Percentiles rank a stretch among this genome's conserved stretches.
Evolutionary conservation across 2,113 vertebrate genomes (phyloP).

Genomic region (Chaenogobius annularis): DNA sequence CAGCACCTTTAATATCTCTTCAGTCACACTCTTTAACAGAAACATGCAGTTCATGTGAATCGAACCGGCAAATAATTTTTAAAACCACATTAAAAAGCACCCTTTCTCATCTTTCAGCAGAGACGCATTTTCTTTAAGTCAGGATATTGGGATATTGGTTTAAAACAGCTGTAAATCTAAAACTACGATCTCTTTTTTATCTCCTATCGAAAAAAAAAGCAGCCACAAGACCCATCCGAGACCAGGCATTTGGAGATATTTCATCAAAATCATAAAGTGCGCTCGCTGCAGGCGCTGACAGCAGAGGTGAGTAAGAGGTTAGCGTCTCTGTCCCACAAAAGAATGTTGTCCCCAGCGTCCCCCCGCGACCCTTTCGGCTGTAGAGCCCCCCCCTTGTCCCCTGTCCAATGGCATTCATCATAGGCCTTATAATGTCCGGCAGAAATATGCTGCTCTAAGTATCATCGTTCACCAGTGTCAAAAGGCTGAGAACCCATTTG

Average conservation of each 20-base stretch:
- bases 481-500: constrained; percentile 64
- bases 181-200: constrained; percentile 1
- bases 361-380: constrained; percentile 60
- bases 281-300: constrained; percentile 55
- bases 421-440: constrained; percentile 67
- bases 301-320: constrained; percentile 67
- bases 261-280: constrained; percentile 64
- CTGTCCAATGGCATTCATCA: constrained; percentile 73
- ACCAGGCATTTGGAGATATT: constrained; percentile 36
- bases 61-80: background rate
- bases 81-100: background rate
- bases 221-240: background rate
- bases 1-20: too few relatives aligned
- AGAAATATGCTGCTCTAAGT: constrained; percentile 72
- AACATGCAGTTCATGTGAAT: background rate
- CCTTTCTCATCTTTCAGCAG: background rate
- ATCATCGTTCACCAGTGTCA: constrained; percentile 75
- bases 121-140: background rate
- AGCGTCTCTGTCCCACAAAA: constrained; percentile 62
- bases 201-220: constrained; percentile 9
- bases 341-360: constrained; percentile 47
- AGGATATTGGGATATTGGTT: constrained; percentile 2
- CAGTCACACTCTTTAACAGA: background rate
- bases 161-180: constrained; percentile 14
- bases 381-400: constrained; percentile 59